Percentiles rank a stretch among this genome's conserved stretches.
Conservation (phyloP, 1,140 invertebrate species). For the Theocolax elegans region DNA sequence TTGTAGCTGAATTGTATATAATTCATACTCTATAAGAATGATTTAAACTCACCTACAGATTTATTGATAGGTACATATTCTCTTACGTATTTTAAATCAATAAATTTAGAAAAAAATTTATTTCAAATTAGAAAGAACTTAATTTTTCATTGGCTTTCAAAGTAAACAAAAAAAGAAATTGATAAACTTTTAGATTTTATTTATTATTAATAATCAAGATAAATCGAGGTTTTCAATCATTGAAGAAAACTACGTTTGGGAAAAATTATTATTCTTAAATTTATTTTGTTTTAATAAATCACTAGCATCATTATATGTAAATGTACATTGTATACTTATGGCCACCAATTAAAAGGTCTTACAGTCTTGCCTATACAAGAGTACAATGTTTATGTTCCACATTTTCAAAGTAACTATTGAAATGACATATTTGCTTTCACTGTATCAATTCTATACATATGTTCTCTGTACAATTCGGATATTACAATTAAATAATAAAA, state of each 20-base stretch:
- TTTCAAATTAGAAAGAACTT: too few relatives aligned
- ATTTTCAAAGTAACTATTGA: neutral
- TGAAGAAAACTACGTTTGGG: conserved; percentile 2
- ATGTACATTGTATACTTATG: conserved; percentile 32
- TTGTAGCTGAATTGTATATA: too few relatives aligned
- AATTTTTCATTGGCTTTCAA: too few relatives aligned
- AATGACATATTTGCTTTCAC: neutral
- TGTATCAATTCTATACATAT: conserved; percentile 4
- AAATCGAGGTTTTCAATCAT: too few relatives aligned
- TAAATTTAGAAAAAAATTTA: neutral
- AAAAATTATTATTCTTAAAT: conserved; percentile 25
- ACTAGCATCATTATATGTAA: conserved; percentile 31
- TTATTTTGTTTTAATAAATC: conserved; percentile 32
- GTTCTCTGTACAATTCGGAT: conserved; percentile 31
- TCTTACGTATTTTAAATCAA: too few relatives aligned
- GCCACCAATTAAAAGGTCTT: conserved; percentile 6
- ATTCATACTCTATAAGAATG: too few relatives aligned
- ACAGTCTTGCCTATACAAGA: conserved; percentile 23
- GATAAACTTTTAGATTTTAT: too few relatives aligned
- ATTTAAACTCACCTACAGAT: too few relatives aligned
- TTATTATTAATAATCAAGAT: too few relatives aligned
- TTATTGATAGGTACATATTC: too few relatives aligned
- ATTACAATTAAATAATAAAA: conserved; percentile 12
- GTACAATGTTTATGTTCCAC: conserved; percentile 15
- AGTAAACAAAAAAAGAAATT: too few relatives aligned